A percentile compares a stretch with the other conserved stretches of the same genome.
Conservation (phyloP, 2,888 invertebrate genomes). For the Eupithecia insigniata region DNA sequence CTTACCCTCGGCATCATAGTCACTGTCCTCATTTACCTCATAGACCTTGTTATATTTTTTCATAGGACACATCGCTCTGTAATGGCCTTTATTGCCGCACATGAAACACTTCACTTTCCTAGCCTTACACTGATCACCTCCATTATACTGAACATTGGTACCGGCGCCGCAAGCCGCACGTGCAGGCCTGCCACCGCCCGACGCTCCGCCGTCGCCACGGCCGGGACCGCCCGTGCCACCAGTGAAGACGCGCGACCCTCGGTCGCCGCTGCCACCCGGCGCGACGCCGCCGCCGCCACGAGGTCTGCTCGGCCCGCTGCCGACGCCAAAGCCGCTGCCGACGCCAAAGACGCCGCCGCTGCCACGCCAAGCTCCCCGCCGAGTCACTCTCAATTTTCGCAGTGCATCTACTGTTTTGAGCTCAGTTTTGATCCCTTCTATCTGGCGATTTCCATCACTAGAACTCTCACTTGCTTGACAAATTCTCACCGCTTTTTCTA, state of each 20-base stretch:
- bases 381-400: not conserved
- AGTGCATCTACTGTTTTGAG: not conserved
- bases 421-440: not conserved
- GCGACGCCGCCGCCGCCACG: not conserved
- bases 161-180: not conserved
- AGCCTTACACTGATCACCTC: not conserved
- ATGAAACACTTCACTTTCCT: not conserved
- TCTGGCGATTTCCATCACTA: not conserved
- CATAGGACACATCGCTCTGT: not conserved
- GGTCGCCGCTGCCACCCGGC: no score
- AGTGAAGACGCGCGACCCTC: not conserved
- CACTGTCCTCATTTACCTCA: not conserved
- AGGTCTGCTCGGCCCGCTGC: not conserved
- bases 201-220: not conserved
- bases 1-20: not conserved
- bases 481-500: not conserved
- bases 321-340: no score
- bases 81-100: not conserved
- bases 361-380: not conserved
- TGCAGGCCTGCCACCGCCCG: not conserved
- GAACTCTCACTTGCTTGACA: not conserved
- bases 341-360: not conserved
- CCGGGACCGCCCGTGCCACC: not conserved
- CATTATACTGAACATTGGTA: not conserved
- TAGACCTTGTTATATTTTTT: not conserved